Evolutionary conservation across 2,888 invertebrate genomes (phyloP).

Genomic region (Notocelia uddmanniana): DNA sequence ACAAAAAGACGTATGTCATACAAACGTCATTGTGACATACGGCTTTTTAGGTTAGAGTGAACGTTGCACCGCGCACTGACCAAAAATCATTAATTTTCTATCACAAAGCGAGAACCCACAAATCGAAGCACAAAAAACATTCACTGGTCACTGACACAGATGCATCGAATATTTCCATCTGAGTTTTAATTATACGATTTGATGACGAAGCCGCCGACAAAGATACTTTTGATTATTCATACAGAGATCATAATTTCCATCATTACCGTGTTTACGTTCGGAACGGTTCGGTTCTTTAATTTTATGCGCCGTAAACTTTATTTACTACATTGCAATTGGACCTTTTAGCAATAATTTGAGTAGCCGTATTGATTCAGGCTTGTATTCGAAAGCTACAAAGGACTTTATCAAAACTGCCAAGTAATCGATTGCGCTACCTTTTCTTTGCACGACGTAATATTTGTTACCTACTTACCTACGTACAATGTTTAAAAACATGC

Average conservation of each 20-base stretch:
- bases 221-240: conserved; percentile 45
- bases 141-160: conserved; percentile 79
- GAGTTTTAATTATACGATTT: conserved; percentile 75
- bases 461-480: neutral
- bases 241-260: conserved; percentile 33
- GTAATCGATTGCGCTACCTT: neutral
- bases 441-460: neutral
- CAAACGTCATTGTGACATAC: neutral
- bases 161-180: conserved; percentile 68
- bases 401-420: neutral
- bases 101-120: conserved; percentile 85
- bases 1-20: conserved; percentile 51
- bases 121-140: conserved; percentile 81
- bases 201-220: conserved; percentile 52
- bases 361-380: neutral
- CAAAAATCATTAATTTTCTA: conserved; percentile 85
- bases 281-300: conserved; percentile 19
- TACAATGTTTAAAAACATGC: neutral
- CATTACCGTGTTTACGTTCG: conserved; percentile 28
- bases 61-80: conserved; percentile 65
- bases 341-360: conserved; percentile 22
- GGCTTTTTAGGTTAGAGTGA: neutral
- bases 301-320: conserved; percentile 9
- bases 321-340: conserved; percentile 27
- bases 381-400: neutral